phyloP scores from a whole-genome alignment of 2,888 invertebrate genomes.

The Mechanitis mazaeus region DNA sequence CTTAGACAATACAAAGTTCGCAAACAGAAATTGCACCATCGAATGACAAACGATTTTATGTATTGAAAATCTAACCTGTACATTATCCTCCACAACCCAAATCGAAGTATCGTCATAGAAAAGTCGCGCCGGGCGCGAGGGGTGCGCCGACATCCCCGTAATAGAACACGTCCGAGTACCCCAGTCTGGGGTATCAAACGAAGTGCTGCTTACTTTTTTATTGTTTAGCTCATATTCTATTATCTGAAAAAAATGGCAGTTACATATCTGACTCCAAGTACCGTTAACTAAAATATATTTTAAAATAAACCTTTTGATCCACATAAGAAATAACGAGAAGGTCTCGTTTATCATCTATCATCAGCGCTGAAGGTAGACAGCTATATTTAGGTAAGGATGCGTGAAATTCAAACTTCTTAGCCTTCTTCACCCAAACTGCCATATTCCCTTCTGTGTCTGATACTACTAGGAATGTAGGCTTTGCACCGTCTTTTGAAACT shows the following conservation, averaged over 20 bases:
- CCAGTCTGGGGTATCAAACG: slow-evolving; percentile 76
- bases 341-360: slow-evolving; percentile 77
- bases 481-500: slow-evolving; percentile 43
- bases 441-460: slow-evolving; percentile 82
- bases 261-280: not conserved
- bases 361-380: slow-evolving; percentile 83
- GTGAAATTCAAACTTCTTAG: slow-evolving; percentile 53
- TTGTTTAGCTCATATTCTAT: slow-evolving; percentile 84
- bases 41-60: not conserved
- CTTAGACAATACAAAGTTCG: not conserved
- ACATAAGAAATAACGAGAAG: slow-evolving; percentile 84
- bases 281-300: too few relatives aligned
- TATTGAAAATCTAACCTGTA: slow-evolving; percentile 31
- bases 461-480: slow-evolving; percentile 76
- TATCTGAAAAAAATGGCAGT: slow-evolving; percentile 67
- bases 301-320: slow-evolving; percentile 81
- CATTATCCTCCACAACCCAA: slow-evolving; percentile 57
- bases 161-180: slow-evolving; percentile 52
- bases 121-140: slow-evolving; percentile 79
- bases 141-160: slow-evolving; percentile 79
- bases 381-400: slow-evolving; percentile 83
- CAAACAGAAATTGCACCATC: not conserved
- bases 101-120: slow-evolving; percentile 84
- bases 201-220: slow-evolving; percentile 79
- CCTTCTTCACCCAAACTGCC: slow-evolving; percentile 76